These are phyloP conservation scores for Darevskia nairensis DNA, from an alignment of 2,797 vertebrate genomes.

Conservation along the genomic window DNA sequence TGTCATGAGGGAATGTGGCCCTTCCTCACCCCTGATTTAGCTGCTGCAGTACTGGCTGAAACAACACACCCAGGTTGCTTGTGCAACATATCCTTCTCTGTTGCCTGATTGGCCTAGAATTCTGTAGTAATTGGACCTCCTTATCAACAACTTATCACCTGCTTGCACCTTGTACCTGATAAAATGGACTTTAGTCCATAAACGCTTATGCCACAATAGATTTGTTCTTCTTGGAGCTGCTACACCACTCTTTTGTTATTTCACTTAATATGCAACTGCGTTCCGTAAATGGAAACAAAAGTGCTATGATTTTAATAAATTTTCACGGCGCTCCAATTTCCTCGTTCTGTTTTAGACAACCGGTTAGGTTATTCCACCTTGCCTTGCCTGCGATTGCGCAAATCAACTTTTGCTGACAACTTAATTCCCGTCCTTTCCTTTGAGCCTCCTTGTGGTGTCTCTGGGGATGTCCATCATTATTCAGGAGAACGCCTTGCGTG, in stretches of 20 bases:
- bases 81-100: not conserved
- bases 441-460: not conserved
- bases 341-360: not conserved
- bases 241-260: not conserved
- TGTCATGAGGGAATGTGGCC: no score
- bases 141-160: not conserved
- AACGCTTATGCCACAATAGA: not conserved
- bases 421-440: slow-evolving; percentile 9
- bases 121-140: not conserved
- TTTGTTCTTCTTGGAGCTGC: not conserved
- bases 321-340: not conserved
- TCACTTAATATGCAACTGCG: not conserved
- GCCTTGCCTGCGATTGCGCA: not conserved
- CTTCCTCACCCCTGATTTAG: not conserved
- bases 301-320: fast-evolving
- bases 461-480: not conserved
- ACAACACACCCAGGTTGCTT: not conserved
- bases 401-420: slow-evolving; percentile 17
- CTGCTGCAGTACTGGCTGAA: not conserved
- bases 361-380: not conserved
- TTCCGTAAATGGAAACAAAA: not conserved
- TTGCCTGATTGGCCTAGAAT: not conserved
- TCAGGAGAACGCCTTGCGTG: not conserved
- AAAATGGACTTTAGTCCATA: not conserved
- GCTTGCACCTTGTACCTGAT: not conserved